Evolutionary conservation across 23 tunicate species (phyloP).

Genomic region (Trididemnum clinides): DNA sequence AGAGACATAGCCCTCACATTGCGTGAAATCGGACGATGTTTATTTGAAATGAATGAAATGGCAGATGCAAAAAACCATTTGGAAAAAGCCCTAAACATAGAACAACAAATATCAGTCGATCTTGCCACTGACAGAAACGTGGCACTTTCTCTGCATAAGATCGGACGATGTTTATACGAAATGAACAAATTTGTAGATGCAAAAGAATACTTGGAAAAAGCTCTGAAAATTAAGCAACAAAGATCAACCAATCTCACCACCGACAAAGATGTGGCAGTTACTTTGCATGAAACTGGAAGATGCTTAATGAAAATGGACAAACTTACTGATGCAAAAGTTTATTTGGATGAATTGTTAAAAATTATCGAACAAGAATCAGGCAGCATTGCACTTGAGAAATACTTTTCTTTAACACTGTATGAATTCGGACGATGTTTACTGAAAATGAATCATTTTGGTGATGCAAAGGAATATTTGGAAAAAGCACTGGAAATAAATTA

Average conservation of each 20-base stretch:
- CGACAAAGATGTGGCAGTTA: neutral
- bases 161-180: neutral
- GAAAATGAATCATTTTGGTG: neutral
- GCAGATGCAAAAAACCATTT: neutral
- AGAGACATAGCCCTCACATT: neutral
- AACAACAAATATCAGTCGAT: neutral
- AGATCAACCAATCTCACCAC: neutral
- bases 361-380: neutral
- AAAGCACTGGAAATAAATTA: neutral
- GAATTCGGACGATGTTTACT: neutral
- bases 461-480: neutral
- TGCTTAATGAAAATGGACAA: neutral
- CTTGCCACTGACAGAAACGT: neutral
- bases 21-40: neutral
- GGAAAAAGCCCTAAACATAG: neutral
- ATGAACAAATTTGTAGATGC: neutral
- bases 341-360: neutral
- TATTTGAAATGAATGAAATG: neutral
- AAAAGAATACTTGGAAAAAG: neutral
- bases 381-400: neutral
- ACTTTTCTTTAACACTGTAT: neutral
- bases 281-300: neutral
- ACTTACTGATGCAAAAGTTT: neutral
- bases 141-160: neutral
- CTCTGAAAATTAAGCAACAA: neutral